Conservation (phyloP, 2,113 vertebrate species). For the Otus sunia region DNA sequence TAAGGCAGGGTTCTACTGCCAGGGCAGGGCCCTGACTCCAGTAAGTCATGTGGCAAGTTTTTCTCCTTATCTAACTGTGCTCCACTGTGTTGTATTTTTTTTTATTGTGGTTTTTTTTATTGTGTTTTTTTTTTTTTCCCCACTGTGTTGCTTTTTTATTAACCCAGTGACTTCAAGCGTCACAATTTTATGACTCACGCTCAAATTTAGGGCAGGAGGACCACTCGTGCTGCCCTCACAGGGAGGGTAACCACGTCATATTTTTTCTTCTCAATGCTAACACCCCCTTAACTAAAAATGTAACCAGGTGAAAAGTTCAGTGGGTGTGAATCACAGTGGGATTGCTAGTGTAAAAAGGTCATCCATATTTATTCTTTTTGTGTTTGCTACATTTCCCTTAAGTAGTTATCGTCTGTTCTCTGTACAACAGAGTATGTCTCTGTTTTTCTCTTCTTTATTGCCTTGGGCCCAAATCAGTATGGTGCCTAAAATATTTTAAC, state of each 20-base stretch:
- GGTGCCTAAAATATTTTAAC: neutral
- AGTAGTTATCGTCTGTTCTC: neutral
- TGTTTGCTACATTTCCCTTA: neutral
- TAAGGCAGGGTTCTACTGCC: conserved; percentile 83
- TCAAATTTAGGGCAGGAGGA: neutral
- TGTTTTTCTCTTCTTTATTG: neutral
- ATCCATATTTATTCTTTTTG: neutral
- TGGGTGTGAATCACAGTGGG: neutral
- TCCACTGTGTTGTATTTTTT: rapidly evolving
- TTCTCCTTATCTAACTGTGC: neutral
- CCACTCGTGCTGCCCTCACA: neutral
- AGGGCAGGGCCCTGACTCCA: conserved; percentile 74
- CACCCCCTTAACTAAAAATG: neutral
- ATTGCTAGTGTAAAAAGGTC: neutral
- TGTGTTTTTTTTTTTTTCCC: neutral
- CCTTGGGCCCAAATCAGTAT: neutral
- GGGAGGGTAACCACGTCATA: rapidly evolving
- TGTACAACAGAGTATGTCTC: neutral
- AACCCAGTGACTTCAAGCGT: neutral
- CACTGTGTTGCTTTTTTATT: neutral
- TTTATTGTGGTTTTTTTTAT: too few relatives aligned
- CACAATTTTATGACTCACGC: rapidly evolving
- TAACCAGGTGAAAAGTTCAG: neutral
- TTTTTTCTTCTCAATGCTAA: neutral
- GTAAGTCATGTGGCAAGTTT: conserved; percentile 60